Evolutionary conservation across 2,113 vertebrate species (phyloP), one percentile per base, ranked within the genome.

Genomic region (Phodopus roborovskii): DNA sequence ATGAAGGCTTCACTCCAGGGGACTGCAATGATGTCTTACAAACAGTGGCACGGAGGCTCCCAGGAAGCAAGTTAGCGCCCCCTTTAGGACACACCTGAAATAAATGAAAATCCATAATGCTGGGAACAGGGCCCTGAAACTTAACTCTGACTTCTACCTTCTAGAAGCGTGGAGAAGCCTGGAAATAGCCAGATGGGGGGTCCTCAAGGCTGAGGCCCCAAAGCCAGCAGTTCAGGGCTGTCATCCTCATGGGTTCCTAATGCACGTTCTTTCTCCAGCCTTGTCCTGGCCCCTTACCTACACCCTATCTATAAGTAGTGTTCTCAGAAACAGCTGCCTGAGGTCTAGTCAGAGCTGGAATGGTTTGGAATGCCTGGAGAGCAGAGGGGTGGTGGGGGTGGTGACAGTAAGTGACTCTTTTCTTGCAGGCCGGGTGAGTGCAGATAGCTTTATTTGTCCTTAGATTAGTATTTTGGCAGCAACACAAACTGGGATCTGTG

Each of bases 51-150:
- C 36, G 30, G 58, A 94, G 77, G 89, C 58, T 96, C 62, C 77
- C 66, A 70, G 95, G 60, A 96, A 91, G 33, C 73, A 58, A 92
- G 9, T 62, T 56, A 82, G 70, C 88, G 42, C 39, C 95, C 66
- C 71, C 79, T 64, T 89, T 92, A 93, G 77, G 84, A 73, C 50
- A 68, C 53, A 26, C 74, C 87, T 78, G 71, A 91, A 77, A 28
- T 26, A 36, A 56, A 56, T 22, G 58, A 81, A 93, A 90, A 74
- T 60, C 28, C 39, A 12, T 70, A 84, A 56, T 42, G 45, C 77
- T 66, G 45, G 75, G 58, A 79, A 88, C 3, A 79, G 42, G 77
- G n/a, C n/a, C 36, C 28, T 26, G 36, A 50, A 71, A 88, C 11
- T 1, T n/a, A 60, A 82, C 30, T 24, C 36, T 79, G 68, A 58